These are phyloP conservation scores for Cerastoderma edule DNA, from an alignment of 2,888 invertebrate genomes.

Conservation along the genomic window DNA sequence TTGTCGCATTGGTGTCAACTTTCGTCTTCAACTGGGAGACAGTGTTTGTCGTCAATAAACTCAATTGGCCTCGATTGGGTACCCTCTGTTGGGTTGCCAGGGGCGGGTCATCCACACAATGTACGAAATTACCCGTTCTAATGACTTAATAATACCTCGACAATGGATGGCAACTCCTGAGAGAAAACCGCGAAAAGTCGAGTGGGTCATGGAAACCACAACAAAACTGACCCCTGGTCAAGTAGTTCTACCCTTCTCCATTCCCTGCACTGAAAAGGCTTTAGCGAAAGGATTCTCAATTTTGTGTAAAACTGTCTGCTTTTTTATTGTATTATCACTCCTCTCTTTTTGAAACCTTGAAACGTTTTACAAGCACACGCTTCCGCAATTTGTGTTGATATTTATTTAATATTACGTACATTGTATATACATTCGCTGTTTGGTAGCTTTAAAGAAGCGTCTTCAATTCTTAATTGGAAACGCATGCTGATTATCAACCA, in stretches of 20 bases:
- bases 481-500: too few relatives aligned
- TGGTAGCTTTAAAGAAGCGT: too few relatives aligned
- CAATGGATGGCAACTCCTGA: conserved; percentile 14
- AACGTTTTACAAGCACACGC: too few relatives aligned
- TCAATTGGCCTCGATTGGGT: too few relatives aligned
- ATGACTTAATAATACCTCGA: conserved; percentile 21
- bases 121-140: conserved; percentile 25
- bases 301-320: not conserved
- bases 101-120: not conserved
- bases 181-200: not conserved
- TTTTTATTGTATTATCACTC: too few relatives aligned
- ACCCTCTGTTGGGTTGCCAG: not conserved
- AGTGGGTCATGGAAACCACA: conserved; percentile 8
- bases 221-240: conserved; percentile 22
- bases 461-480: too few relatives aligned
- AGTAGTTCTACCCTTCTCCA: not conserved
- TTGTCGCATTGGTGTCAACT: too few relatives aligned
- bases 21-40: too few relatives aligned
- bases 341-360: too few relatives aligned
- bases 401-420: not conserved
- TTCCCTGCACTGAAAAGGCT: not conserved
- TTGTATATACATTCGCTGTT: too few relatives aligned
- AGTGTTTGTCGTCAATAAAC: too few relatives aligned
- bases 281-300: not conserved
- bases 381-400: too few relatives aligned